These are phyloP conservation scores for Lasioglossum lativentre DNA, from an alignment of 2,888 invertebrate species.

Conservation along the genomic window DNA sequence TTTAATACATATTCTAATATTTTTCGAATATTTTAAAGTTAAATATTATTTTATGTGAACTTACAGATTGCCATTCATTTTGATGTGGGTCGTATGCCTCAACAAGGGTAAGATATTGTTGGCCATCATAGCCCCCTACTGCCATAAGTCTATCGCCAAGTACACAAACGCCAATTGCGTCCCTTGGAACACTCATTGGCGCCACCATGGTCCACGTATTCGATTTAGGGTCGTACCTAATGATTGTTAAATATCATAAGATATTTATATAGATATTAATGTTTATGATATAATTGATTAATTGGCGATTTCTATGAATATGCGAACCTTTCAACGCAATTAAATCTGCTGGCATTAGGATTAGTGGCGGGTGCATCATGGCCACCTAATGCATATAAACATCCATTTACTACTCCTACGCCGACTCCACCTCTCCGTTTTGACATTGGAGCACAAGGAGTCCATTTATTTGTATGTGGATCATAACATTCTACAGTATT, in stretches of 20 bases:
- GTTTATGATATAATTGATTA: constrained; percentile 82
- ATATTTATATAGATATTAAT: not conserved
- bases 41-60: constrained; percentile 1
- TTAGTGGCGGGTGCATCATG: constrained; percentile 97
- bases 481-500: constrained; percentile 94
- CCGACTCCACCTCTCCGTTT: constrained; percentile 95
- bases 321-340: constrained; percentile 93
- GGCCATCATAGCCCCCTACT: constrained; percentile 96
- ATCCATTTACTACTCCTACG: constrained; percentile 94
- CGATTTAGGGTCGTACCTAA: constrained; percentile 88
- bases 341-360: constrained; percentile 92
- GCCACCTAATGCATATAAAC: constrained; percentile 96
- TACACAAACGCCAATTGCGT: constrained; percentile 95
- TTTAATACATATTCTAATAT: not conserved
- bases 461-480: constrained; percentile 93
- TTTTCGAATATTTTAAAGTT: constrained; percentile 13
- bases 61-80: constrained; percentile 90
- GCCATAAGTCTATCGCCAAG: constrained; percentile 93
- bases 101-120: constrained; percentile 93
- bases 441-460: constrained; percentile 94
- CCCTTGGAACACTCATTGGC: constrained; percentile 92
- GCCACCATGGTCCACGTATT: constrained; percentile 96
- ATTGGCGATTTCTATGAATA: not conserved
- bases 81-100: constrained; percentile 95
- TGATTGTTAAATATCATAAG: not conserved